Base-by-base conservation (phyloP, 2,113 vertebrate species). In the Odocoileus virginianus region DNA sequence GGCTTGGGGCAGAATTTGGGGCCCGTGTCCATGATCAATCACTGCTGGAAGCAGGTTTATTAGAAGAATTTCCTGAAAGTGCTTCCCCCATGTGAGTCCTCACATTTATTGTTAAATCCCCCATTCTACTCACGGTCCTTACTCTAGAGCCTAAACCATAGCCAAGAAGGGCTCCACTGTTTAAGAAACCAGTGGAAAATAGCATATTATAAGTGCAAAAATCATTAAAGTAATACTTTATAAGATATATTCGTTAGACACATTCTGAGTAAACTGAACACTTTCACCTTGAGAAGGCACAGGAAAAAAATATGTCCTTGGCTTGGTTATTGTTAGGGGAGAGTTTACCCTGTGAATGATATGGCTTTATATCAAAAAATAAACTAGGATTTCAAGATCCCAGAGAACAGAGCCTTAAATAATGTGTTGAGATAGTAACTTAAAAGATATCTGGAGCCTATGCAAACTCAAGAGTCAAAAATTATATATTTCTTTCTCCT, bases 401-500 rank as follows among this genome's bases (percentile, higher is more conserved):
- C 16, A 95, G 74, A 94, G 87, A 98, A 97, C 52, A 95, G 86
- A 98, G 67, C 15, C 28, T 97, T 98, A 98, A 98, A 98, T 98
- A 98, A 98, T 93, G 71, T 97, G 92, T 61, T 47, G 89, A 97
- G 93, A 91, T 60, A 47, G 79, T 93, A 98, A 97, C 91, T 93
- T 95, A 95, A 95, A 98, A 96, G 92, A 96, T 97, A 94, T 88
- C 94, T 87, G 84, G 84, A 95, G 55, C 28, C 93, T 95, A 97
- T 96, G 96, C 89, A 98, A 97, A 97, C 94, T 64, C 89, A 87
- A 87, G 52, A 97, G 95, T 94, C 91, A 98, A 95, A 97, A 97
- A 98, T 97, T 98, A 97, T 97, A 93, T 95, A 97, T 98, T 89
- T 97, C 96, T 95, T 93, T 92, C 88, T 92, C 85, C 95, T 95